These are phyloP conservation scores for Pteruthius melanotis DNA, from an alignment of 2,113 vertebrate genomes.

Conservation along the genomic window DNA sequence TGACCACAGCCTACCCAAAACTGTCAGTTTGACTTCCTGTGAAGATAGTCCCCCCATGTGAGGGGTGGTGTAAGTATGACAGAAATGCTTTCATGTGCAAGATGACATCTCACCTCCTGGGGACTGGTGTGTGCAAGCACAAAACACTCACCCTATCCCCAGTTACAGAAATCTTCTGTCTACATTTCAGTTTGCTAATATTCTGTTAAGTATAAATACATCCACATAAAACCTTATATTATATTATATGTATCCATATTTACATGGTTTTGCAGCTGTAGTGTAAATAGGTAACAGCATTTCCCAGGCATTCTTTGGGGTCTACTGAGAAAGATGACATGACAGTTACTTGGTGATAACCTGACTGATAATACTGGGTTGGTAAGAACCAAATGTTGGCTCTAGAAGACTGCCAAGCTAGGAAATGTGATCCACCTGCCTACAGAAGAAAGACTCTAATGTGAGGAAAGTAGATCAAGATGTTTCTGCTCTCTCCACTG, in stretches of 20 bases:
- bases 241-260: neutral
- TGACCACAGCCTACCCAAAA: neutral
- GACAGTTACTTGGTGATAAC: neutral
- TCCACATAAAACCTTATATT: neutral
- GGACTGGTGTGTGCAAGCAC: neutral
- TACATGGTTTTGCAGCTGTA: neutral
- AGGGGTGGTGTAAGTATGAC: neutral
- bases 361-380: neutral
- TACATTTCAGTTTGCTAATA: neutral
- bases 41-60: neutral
- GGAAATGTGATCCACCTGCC: neutral
- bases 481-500: neutral
- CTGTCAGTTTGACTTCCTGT: neutral
- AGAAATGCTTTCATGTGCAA: neutral
- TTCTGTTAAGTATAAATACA: neutral
- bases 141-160: neutral
- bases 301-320: neutral
- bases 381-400: neutral
- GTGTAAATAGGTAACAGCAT: neutral
- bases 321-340: neutral
- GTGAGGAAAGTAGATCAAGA: neutral
- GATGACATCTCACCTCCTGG: rapidly evolving
- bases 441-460: neutral
- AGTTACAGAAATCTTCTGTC: neutral
- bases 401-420: neutral